A percentile compares a stretch with the other conserved stretches of the same genome.
These are phyloP conservation scores for Carlito syrichta DNA, from an alignment of 2,113 vertebrate species.

Conservation along the genomic window DNA sequence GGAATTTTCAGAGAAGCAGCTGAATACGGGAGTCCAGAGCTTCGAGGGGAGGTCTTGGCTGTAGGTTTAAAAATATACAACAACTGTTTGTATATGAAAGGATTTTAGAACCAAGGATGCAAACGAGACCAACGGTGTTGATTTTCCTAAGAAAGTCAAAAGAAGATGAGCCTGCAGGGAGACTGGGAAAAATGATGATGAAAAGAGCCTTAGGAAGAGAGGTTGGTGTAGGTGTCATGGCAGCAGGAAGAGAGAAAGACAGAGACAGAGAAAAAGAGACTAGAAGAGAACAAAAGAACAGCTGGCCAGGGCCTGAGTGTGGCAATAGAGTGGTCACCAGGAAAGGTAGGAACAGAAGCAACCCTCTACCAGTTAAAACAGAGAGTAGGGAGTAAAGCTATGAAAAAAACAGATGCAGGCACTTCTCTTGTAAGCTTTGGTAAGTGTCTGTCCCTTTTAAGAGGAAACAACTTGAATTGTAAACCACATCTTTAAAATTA, in stretches of 20 bases:
- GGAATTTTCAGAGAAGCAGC: background rate
- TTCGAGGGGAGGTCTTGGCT: background rate
- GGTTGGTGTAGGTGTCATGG: accelerated
- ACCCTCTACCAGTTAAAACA: background rate
- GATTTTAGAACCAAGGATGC: background rate
- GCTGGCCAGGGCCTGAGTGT: background rate
- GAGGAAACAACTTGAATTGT: too few relatives aligned
- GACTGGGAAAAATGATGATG: background rate
- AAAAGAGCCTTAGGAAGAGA: background rate
- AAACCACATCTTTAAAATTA: too few relatives aligned
- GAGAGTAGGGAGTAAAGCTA: background rate
- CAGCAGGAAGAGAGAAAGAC: background rate
- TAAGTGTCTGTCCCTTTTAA: background rate
- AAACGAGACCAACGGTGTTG: background rate
- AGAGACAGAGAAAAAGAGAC: background rate
- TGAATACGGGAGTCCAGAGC: background rate
- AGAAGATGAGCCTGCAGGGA: background rate
- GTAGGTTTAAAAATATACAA: background rate
- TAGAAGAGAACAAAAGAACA: background rate
- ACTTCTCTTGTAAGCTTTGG: background rate
- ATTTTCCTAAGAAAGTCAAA: background rate
- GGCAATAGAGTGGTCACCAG: background rate
- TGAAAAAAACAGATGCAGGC: background rate
- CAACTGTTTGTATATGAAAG: background rate
- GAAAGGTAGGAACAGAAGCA: background rate